A percentile compares a stretch with the other conserved stretches of the same genome.
Conservation (phyloP, 2,888 invertebrate genomes). For the Sclerodermus sp. region DNA sequence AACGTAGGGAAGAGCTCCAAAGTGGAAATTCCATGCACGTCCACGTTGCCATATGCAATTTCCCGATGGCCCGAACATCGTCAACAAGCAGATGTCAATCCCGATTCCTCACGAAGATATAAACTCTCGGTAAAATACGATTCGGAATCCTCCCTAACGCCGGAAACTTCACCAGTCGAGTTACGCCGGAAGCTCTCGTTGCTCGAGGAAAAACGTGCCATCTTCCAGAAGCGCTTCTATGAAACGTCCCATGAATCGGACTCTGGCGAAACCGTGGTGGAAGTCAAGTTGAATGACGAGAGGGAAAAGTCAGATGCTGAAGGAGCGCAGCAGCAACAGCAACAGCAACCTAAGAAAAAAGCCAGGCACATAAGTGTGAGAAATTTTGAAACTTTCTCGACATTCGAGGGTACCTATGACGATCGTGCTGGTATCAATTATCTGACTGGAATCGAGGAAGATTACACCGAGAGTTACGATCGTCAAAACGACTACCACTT, state of each 20-base stretch:
- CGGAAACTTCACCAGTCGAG: conserved; percentile 38
- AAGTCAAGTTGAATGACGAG: conserved; percentile 31
- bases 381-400: conserved; percentile 50
- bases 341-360: conserved; percentile 17
- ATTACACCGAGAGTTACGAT: conserved; percentile 32
- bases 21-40: conserved; percentile 39
- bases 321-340: too few relatives aligned
- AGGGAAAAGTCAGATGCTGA: neutral
- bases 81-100: conserved; percentile 3
- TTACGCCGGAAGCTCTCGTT: conserved; percentile 42
- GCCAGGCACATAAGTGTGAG: conserved; percentile 46
- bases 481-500: conserved; percentile 19
- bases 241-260: conserved; percentile 31
- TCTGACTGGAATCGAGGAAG: conserved; percentile 42
- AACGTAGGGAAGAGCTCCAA: neutral
- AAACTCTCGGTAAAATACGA: conserved; percentile 36
- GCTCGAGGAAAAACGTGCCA: conserved; percentile 48
- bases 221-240: conserved; percentile 44
- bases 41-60: conserved; percentile 62
- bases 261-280: conserved; percentile 42
- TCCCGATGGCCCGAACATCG: conserved; percentile 59
- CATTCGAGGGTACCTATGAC: conserved; percentile 46
- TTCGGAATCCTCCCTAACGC: conserved; percentile 30
- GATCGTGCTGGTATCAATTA: conserved; percentile 47
- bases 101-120: conserved; percentile 6